Evolutionary conservation across 2,113 vertebrate genomes (phyloP).

Genomic region (Labeo rohita): DNA sequence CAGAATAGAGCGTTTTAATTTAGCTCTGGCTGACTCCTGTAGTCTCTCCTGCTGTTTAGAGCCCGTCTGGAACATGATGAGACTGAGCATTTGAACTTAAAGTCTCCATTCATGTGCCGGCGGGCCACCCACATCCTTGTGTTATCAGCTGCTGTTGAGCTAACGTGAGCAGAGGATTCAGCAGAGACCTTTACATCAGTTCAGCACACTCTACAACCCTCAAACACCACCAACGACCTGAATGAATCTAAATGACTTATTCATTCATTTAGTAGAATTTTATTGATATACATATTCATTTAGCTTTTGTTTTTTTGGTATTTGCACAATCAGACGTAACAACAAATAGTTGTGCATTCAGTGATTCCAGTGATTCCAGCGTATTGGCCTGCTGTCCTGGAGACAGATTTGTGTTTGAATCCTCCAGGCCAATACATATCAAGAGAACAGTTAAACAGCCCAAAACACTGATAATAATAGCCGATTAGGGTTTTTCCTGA

Average conservation of each 20-base stretch:
- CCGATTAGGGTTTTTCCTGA: slow-evolving; percentile 1
- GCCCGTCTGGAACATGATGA: background rate
- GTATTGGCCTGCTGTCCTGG: no score
- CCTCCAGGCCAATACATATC: background rate
- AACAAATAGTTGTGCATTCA: background rate
- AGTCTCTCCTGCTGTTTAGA: no score
- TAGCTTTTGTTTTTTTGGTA: background rate
- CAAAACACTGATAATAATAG: slow-evolving; percentile 41
- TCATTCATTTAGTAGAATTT: background rate
- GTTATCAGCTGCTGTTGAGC: background rate
- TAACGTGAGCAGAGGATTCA: no score
- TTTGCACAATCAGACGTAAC: background rate
- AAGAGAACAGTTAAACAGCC: slow-evolving; percentile 5
- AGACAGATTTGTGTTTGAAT: background rate
- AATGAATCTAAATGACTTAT: no score
- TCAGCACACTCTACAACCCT: no score
- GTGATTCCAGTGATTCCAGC: background rate
- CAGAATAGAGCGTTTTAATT: background rate
- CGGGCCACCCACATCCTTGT: background rate
- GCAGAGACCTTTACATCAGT: no score
- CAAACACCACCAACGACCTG: no score
- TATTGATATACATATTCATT: background rate
- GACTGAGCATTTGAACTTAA: background rate
- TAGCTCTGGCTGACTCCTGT: background rate
- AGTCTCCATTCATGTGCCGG: background rate